Evolutionary conservation across 2,113 vertebrate species (phyloP).

Genomic region (Chunga burmeisteri): DNA sequence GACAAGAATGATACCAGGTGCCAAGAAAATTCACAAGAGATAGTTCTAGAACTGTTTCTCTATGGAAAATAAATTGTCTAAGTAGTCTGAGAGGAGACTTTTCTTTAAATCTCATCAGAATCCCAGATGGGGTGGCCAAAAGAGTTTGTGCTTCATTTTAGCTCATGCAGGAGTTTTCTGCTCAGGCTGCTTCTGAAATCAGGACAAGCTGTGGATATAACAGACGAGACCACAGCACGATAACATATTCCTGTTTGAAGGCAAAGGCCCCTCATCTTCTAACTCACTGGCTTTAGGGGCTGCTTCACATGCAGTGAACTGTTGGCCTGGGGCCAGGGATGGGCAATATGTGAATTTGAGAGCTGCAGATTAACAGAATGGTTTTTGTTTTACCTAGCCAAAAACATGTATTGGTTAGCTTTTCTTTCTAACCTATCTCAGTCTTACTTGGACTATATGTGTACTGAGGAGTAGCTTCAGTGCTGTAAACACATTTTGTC

Average conservation of each 20-base stretch:
- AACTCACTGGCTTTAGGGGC: neutral
- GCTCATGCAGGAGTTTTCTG: neutral
- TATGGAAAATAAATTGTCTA: neutral
- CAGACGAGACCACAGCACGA: neutral
- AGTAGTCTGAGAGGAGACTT: neutral
- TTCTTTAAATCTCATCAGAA: neutral
- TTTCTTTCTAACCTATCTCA: neutral
- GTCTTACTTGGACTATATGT: neutral
- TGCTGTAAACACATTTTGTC: neutral
- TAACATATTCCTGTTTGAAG: neutral
- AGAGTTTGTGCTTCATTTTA: neutral
- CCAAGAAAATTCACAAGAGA: constrained; percentile 18
- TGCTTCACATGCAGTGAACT: neutral
- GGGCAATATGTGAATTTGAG: neutral
- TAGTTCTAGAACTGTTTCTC: neutral
- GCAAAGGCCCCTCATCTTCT: neutral
- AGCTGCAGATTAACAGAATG: neutral
- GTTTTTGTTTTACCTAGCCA: neutral
- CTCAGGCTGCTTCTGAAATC: neutral
- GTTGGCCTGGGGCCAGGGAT: neutral
- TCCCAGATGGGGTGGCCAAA: neutral
- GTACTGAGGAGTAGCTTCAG: neutral
- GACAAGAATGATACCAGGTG: neutral
- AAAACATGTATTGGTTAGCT: neutral
- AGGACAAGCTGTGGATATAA: neutral